phyloP scores from a whole-genome alignment of 2,888 invertebrate genomes.

The Rhimphoctona megacephalus region DNA sequence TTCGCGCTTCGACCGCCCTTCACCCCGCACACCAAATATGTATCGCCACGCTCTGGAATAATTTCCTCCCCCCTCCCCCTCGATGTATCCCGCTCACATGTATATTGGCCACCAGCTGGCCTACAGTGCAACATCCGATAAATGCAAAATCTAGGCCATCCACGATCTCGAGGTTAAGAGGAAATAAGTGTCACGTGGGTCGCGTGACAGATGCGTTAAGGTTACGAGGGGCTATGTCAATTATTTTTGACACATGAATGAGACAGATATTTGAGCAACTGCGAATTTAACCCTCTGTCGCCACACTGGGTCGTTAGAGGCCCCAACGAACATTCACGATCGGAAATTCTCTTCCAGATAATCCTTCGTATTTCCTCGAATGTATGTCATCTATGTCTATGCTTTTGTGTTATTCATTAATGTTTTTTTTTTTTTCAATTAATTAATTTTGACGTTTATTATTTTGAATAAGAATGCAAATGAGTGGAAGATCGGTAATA shows the following conservation, averaged over 20 bases:
- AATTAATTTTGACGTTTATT: neutral
- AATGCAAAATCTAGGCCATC: neutral
- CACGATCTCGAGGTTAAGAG: constrained; percentile 9
- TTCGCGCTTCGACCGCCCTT: neutral
- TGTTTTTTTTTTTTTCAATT: neutral
- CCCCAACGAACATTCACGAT: neutral
- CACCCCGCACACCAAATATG: neutral
- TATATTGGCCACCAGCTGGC: neutral
- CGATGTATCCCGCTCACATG: constrained; percentile 20
- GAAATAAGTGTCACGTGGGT: neutral
- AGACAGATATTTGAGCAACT: neutral
- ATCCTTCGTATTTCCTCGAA: neutral
- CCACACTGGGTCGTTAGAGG: neutral
- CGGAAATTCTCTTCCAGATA: too few species aligned
- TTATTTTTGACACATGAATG: neutral
- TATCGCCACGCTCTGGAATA: constrained; percentile 9
- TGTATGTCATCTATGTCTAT: neutral
- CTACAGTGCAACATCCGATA: constrained; percentile 12
- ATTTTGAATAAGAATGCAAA: neutral
- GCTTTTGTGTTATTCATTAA: neutral
- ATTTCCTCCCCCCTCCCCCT: neutral
- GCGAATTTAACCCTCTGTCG: neutral
- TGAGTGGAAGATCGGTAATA: neutral
- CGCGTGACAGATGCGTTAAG: neutral
- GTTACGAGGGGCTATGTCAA: neutral